Evolutionary conservation across 2,797 vertebrate species (phyloP).

Genomic region (Enteromius paludinosus): DNA sequence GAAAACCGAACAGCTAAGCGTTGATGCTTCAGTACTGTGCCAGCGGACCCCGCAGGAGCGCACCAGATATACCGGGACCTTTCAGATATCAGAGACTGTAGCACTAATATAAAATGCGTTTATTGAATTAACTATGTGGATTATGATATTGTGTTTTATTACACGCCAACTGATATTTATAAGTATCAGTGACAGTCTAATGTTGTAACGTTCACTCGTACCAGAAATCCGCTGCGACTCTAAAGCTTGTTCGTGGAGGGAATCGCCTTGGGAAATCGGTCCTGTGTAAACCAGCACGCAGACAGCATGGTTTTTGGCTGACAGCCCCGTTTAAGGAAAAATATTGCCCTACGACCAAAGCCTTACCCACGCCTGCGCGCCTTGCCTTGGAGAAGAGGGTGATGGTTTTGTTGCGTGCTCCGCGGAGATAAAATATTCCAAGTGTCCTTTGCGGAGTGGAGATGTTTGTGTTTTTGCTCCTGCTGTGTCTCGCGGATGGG

Average conservation of each 20-base stretch:
- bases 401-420: slow-evolving; percentile 61
- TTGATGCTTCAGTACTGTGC: slow-evolving; percentile 84
- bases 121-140: slow-evolving; percentile 61
- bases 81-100: slow-evolving; percentile 42
- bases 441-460: slow-evolving; percentile 81
- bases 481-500: slow-evolving; percentile 86
- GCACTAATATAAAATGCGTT: slow-evolving; percentile 7
- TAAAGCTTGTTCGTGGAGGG: slow-evolving; percentile 58
- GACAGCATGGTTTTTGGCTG: slow-evolving; percentile 62
- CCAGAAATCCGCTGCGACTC: slow-evolving; percentile 54
- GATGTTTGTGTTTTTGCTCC: slow-evolving; percentile 88
- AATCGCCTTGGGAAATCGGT: slow-evolving; percentile 48
- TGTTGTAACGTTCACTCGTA: slow-evolving; percentile 66
- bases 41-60: slow-evolving; percentile 75
- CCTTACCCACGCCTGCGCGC: slow-evolving; percentile 58
- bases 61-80: slow-evolving; percentile 59
- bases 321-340: slow-evolving; percentile 49
- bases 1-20: slow-evolving; percentile 86
- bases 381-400: slow-evolving; percentile 62
- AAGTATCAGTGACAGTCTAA: slow-evolving; percentile 53
- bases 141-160: slow-evolving; percentile 61
- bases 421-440: slow-evolving; percentile 63
- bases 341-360: slow-evolving; percentile 51
- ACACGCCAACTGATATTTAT: slow-evolving; percentile 20
- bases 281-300: slow-evolving; percentile 44